phyloP scores from a whole-genome alignment of 2,888 invertebrate species.

The Leucozona laternaria region DNA sequence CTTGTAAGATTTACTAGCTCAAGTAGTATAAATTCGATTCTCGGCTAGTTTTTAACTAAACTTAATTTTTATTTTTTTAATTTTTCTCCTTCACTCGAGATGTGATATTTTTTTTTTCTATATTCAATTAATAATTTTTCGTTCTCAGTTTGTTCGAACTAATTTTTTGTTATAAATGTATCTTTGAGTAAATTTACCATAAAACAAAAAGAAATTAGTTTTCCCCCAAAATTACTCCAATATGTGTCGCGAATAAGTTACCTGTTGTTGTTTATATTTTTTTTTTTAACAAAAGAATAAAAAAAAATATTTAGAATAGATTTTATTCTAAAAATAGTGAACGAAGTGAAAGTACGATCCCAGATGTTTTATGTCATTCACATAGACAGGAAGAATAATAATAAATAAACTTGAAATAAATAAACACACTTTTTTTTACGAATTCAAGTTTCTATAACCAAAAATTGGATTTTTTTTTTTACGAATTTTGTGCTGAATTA shows the following conservation, averaged over 20 bases:
- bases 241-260: conserved; percentile 28
- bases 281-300: conserved; percentile 1
- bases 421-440: conserved; percentile 13
- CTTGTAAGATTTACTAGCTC: conserved; percentile 55
- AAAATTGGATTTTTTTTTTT: neutral
- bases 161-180: neutral
- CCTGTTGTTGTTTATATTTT: conserved; percentile 47
- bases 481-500: conserved; percentile 8
- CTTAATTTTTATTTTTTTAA: neutral
- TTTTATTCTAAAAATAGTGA: conserved; percentile 70
- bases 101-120: conserved; percentile 37
- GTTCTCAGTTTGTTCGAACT: neutral
- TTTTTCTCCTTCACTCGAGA: conserved; percentile 18
- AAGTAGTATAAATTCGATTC: conserved; percentile 50
- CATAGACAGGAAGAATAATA: conserved; percentile 42
- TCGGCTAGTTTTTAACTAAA: conserved; percentile 40
- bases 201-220: neutral
- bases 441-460: conserved; percentile 2
- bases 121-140: conserved; percentile 20
- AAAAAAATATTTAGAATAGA: conserved; percentile 27
- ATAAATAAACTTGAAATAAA: conserved; percentile 15
- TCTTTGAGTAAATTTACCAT: conserved; percentile 6
- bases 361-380: conserved; percentile 76
- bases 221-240: neutral
- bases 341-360: conserved; percentile 57